Evolutionary conservation across 2,888 invertebrate genomes (phyloP), one percentile per base, ranked within the genome.

Genomic region (Cephalotes varians): DNA sequence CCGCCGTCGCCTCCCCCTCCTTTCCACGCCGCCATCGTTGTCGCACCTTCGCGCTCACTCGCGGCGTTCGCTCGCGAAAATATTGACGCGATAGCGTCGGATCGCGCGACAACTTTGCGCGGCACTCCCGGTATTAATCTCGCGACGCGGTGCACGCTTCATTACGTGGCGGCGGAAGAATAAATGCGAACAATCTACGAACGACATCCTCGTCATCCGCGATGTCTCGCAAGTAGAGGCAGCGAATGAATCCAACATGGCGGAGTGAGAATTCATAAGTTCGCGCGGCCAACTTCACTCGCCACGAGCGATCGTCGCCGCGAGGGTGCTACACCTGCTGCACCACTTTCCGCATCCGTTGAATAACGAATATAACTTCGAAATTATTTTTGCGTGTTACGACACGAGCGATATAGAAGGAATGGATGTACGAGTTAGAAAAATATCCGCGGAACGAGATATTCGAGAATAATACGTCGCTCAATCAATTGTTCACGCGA

Each of bases 261-360:
- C 15, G 58, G n/a, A 60, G 47, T 1, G 10, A 25, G n/a, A 12
- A 21, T 62, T 37, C 21, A 10, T 12, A 40, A 37, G 0, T n/a
- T 62, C 37, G 15, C 15, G 60, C 60, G 34, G 60, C 60, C 4
- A 60, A 62, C 62, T 62, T 62, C 37, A 62, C 12, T 31, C 58
- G 18, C 7, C 18, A 1, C 28, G 47, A 4, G 37, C 37, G 6
- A 37, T 47, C 15, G 15, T 47, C 21, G 40, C 40, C 3, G 40
- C 0, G 51, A 51, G 21, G 21, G 3, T 7, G 6, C 56, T 56
- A 28, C 51, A 51, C 28, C 12, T 18, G 7, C 28, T 10, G 37
- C 34, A 0, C 2, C 6, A 12, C 37, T 37, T 62, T 15, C 21
- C 21, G 15, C 21, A 7, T 18, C 4, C 18, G 18, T 58, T 37